Evolutionary conservation across 2,797 vertebrate genomes (phyloP).

Genomic region (Triplophysa bombifrons): DNA sequence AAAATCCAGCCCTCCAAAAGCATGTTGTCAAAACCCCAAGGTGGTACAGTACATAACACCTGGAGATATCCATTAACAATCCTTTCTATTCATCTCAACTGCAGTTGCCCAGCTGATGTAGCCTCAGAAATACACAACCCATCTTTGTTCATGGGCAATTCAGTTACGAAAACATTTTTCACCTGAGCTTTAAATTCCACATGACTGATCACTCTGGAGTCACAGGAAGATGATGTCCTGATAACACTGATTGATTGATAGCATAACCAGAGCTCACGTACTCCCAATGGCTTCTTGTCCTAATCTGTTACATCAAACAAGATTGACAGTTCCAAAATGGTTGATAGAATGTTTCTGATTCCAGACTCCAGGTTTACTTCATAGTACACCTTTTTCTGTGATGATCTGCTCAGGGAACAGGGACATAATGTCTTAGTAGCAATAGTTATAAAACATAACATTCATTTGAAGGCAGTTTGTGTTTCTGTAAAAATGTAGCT

Average conservation of each 20-base stretch:
- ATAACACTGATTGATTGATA: neutral
- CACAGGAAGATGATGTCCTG: neutral
- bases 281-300: neutral
- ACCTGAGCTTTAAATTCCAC: neutral
- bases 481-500: constrained; percentile 26
- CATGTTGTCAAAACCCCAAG: neutral
- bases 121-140: too few species aligned
- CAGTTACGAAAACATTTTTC: neutral
- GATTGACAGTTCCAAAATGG: neutral
- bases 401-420: neutral
- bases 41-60: neutral
- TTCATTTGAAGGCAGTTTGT: constrained; percentile 12
- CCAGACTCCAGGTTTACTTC: neutral
- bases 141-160: neutral
- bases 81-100: neutral
- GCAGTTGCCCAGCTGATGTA: too few species aligned
- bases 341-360: neutral
- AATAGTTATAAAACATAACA: too few species aligned
- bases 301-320: neutral
- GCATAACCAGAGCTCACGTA: neutral
- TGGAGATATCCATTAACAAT: neutral
- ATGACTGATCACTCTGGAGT: neutral
- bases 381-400: neutral
- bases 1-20: neutral
- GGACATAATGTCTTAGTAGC: too few species aligned